Evolutionary conservation across 2,888 invertebrate genomes (phyloP), one percentile per base, ranked within the genome.

Genomic region (Drosophila dives): DNA sequence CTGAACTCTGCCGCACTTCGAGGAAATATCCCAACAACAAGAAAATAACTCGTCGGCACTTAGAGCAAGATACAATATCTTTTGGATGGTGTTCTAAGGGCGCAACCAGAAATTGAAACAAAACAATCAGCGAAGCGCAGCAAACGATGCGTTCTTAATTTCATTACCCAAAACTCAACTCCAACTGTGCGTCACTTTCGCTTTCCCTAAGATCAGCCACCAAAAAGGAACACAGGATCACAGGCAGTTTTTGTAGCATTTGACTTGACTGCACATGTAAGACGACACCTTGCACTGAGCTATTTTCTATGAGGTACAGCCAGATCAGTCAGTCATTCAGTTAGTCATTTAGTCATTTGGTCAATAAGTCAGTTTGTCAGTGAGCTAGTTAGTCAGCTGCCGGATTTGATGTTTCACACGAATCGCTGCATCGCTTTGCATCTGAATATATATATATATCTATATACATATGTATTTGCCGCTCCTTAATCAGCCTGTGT

Each of bases 121-220:
- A 91, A 91, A 91, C 90, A 90, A 91, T 91, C 90, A 86, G 77
- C 81, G 88, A 58, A 72, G 85, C 85, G 86, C 81, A 84, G 80
- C 83, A 74, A 85, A 83, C 85, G 86, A 81, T 83, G 91, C 91
- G 90, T 89, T 83, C 83, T 90, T 88, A 91, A 91, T 91, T 81
- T 80, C 84, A 88, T 91, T 84, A 86, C 86, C 77, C 81, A 68
- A 80, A 51, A 71, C 23, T 23, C 23, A 82, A 85, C 80, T 81
- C 80, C 79, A 76, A 81, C 81, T 81, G 81, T 70, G 81, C 77
- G 62, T 79, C 87, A 87, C 86, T 89, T 89, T 89, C 85, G 77
- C 81, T 88, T 88, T 86, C 66, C 29, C 54, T 34, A 58, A 8
- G 50, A 54, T 26, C 54, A 54, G 17, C 11, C 15, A 26, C 12